Base-by-base conservation (phyloP, 2,113 vertebrate species). In the Gnathonemus longibarbis region DNA sequence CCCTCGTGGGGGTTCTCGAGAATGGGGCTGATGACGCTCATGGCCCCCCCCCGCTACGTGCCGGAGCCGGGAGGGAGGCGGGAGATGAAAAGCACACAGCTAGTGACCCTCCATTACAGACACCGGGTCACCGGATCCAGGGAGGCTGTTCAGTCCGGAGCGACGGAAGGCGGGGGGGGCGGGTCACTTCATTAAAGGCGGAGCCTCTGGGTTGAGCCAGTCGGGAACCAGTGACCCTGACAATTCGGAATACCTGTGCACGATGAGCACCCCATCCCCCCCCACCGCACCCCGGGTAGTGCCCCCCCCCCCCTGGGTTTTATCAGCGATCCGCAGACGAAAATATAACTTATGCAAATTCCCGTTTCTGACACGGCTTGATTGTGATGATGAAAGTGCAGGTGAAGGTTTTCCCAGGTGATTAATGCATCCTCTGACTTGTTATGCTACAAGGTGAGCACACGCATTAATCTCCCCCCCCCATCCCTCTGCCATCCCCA, bases 381-480 rank as follows among this genome's bases (percentile, higher is more conserved):
- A 92, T 91, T 66, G 89, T 50, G 31, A 90, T 89, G 88, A 84
- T 89, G 89, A 89, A 90, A 48, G 39, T 74, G 3, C 53, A 90
- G 89, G 92, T 90, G 91, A 87, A 85, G 27, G 39, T 87, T 77
- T 94, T 92, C 94, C 88, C 87, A 50, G 90, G 92, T 95, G 95
- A 95, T 94, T 94, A 94, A 96, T 95, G 94, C 92, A 92, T 91
- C 93, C 92, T 92, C 94, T 93, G 94, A 92, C 94, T 94, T 96
- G 96, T 96, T 96, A 96, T 96, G 95, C 95, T 95, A 96, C 95
- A 96, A 96, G 96, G 96, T 96, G 95, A 96, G 95, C 94, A 94
- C 94, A 92, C 94, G 94, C 95, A 96, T 96, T 96, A 96, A 96
- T 96, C 95, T 96, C 92, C 89, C 90, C 90, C 90, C 70, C 70